Conservation (phyloP, 2,797 vertebrate species). For the Jordanella pulchra region DNA sequence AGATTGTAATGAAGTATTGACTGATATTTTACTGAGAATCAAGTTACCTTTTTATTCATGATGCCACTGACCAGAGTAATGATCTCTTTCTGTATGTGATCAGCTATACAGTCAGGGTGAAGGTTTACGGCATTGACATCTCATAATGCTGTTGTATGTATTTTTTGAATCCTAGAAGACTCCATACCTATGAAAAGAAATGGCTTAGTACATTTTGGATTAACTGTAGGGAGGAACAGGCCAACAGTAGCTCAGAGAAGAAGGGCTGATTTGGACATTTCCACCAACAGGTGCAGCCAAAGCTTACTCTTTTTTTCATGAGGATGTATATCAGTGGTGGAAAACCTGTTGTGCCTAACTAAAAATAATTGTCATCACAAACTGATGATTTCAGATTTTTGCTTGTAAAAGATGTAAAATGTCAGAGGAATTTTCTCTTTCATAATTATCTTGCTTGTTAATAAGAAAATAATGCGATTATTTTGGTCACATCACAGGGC, state of each 20-base stretch:
- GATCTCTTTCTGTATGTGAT: constrained; percentile 85
- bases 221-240: background rate
- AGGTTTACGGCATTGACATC: no score
- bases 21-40: background rate
- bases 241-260: constrained; percentile 53
- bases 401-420: no score
- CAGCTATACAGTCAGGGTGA: no score
- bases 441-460: no score
- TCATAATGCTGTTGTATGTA: constrained; percentile 84
- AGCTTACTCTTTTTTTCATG: background rate
- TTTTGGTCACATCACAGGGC: background rate
- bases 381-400: background rate
- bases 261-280: constrained; percentile 68
- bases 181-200: constrained; percentile 76
- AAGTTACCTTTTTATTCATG: constrained; percentile 91
- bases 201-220: constrained; percentile 14
- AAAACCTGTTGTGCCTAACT: background rate
- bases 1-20: no score
- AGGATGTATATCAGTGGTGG: background rate
- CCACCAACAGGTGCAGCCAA: constrained; percentile 46
- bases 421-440: no score
- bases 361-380: background rate
- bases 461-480: no score
- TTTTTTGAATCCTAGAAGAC: constrained; percentile 81
- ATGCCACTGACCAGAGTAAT: constrained; percentile 93